Base-by-base conservation (phyloP, 2,113 vertebrate genomes). In the Salvelinus fontinalis region DNA sequence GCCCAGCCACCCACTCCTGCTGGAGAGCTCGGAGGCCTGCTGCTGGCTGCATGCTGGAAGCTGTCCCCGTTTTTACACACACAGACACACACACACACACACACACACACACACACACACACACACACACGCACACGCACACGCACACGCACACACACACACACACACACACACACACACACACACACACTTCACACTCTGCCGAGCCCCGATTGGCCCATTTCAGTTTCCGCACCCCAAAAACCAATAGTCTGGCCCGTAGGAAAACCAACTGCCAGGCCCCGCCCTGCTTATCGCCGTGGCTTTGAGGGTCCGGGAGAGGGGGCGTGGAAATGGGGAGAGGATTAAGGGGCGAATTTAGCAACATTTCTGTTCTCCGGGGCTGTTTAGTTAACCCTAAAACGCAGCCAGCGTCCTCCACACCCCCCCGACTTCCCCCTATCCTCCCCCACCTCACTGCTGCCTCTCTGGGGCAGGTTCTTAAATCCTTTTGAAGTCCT, bases 401-500 rank as follows among this genome's bases (percentile, higher is more conserved):
- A 90, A 92, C 85, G 88, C 88, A 81, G 83, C 85, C 91, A 84
- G 92, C 83, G 81, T 88, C 90, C 81, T 66, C 84, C 83, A 86
- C 74, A 79, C 85, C 84, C 24, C 83, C 77, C 85, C 81, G 84
- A 51, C 34, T 27, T 26, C 34, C 67, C 65, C 65, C 59, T n/a
- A 48, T 51, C 75, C 29, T n/a, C 31, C 67, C 31, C 70, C 78
- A 39, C 62, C 69, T 86, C 81, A 84, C 71, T 80, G 64, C 85
- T 87, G 83, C 67, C 88, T 90, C 88, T 90, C 80, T 94, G 91
- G 93, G 93, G 93, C 91, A 91, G 89, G 85, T 95, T 93, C 87
- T 89, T 93, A 95, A 95, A 95, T 95, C 94, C 94, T 93, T 95
- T 95, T 95, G 94, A 95, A 95, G 93, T 95, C 91, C 90, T 90